A percentile compares a stretch with the other conserved stretches of the same genome.
Evolutionary conservation across 2,888 invertebrate species (phyloP).

Genomic region (Julus scandinavius): DNA sequence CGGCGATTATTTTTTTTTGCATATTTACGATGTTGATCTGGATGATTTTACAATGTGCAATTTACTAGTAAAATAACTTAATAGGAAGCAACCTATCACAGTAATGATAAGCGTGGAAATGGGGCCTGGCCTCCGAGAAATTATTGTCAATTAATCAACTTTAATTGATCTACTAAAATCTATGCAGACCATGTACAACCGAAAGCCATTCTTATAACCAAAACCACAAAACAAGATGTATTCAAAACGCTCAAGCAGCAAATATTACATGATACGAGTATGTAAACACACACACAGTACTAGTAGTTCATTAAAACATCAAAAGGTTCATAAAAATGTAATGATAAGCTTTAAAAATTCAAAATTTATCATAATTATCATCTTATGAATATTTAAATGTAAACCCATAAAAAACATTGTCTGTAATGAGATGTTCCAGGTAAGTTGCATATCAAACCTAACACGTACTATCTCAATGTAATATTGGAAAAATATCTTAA

Average conservation of each 20-base stretch:
- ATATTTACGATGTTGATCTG: slow-evolving; percentile 4
- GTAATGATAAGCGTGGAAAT: slow-evolving; percentile 40
- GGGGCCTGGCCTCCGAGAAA: not conserved
- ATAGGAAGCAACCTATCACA: not conserved
- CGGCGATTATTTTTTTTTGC: slow-evolving; percentile 11
- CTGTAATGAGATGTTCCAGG: no score
- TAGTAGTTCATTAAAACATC: not conserved
- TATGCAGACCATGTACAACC: not conserved
- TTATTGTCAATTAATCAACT: slow-evolving; percentile 16
- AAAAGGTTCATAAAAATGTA: not conserved
- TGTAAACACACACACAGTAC: not conserved
- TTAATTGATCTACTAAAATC: not conserved
- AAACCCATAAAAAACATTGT: no score
- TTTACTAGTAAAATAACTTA: not conserved
- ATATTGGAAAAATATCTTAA: no score
- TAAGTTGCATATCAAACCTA: no score
- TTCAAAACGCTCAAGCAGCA: not conserved
- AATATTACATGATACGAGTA: not conserved
- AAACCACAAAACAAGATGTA: not conserved
- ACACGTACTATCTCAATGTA: no score
- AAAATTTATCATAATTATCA: not conserved
- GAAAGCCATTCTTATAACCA: not conserved
- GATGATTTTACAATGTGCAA: slow-evolving; percentile 13
- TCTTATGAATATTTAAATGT: no score
- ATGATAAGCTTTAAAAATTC: not conserved